Percentiles rank a stretch among this genome's conserved stretches.
Evolutionary conservation across 1,140 invertebrate genomes (phyloP).

Genomic region (Drepana arcuata): DNA sequence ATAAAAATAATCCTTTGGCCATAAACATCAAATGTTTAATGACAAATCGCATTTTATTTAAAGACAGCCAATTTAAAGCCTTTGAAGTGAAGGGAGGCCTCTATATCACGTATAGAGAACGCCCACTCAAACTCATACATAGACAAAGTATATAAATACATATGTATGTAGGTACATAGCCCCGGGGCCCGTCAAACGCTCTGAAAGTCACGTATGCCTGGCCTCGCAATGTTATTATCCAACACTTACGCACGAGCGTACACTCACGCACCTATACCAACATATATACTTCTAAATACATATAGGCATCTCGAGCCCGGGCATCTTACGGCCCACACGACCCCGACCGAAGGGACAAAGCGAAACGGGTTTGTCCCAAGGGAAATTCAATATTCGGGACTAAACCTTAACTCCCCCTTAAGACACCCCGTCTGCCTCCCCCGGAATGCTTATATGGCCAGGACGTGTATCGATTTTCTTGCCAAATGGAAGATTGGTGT

Average conservation of each 20-base stretch:
- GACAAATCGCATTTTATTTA: conserved; percentile 40
- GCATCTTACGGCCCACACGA: conserved; percentile 56
- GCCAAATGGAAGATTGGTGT: conserved; percentile 71
- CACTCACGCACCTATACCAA: conserved; percentile 32
- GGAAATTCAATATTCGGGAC: conserved; percentile 72
- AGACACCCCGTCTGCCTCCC: conserved; percentile 64
- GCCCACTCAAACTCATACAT: conserved; percentile 32
- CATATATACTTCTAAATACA: too few species aligned
- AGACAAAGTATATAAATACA: conserved; percentile 23
- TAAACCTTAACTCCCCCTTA: conserved; percentile 69
- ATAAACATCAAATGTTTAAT: too few species aligned
- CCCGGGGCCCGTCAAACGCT: conserved; percentile 50
- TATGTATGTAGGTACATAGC: conserved; percentile 33
- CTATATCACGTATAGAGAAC: conserved; percentile 40
- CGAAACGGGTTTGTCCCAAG: conserved; percentile 71
- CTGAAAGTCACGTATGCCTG: conserved; percentile 61
- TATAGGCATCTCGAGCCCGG: conserved; percentile 33
- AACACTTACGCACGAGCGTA: conserved; percentile 56
- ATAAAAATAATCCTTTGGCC: too few species aligned
- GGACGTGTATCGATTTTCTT: conserved; percentile 70
- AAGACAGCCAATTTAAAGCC: conserved; percentile 62
- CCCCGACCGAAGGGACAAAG: conserved; percentile 66
- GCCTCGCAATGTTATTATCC: conserved; percentile 62
- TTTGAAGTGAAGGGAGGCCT: conserved; percentile 37
- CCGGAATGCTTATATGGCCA: conserved; percentile 71